Evolutionary conservation across 2,113 vertebrate species (phyloP).

Genomic region (Onychostoma macrolepis): DNA sequence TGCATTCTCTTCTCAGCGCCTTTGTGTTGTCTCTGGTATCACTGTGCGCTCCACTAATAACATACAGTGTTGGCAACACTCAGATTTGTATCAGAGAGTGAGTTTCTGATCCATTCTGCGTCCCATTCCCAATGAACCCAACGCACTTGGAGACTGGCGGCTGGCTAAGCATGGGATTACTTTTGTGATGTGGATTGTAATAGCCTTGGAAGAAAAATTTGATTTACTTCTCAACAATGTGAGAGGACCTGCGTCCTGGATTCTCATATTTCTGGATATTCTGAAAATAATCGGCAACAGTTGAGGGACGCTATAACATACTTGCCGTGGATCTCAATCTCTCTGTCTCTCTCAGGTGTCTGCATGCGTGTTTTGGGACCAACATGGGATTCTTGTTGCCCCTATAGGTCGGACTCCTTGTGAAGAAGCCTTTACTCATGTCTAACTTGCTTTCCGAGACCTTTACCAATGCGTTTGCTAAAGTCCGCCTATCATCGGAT

Average conservation of each 20-base stretch:
- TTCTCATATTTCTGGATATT: conserved; percentile 78
- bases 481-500: conserved; percentile 67
- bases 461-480: conserved; percentile 65
- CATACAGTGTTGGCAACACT: conserved; percentile 14
- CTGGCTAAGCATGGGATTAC: conserved; percentile 75
- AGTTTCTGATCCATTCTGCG: neutral
- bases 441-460: conserved; percentile 62
- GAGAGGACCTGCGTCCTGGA: conserved; percentile 73
- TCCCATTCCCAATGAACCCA: conserved; percentile 58
- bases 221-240: conserved; percentile 73
- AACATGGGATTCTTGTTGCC: conserved; percentile 68
- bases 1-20: neutral
- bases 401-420: conserved; percentile 61
- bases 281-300: conserved; percentile 77
- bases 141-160: conserved; percentile 65
- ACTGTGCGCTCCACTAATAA: neutral
- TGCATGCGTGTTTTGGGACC: conserved; percentile 63
- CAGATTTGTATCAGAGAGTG: conserved; percentile 65
- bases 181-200: conserved; percentile 77
- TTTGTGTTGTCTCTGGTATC: conserved; percentile 13
- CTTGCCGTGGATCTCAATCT: neutral
- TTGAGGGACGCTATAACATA: conserved; percentile 62
- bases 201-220: conserved; percentile 63
- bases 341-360: conserved; percentile 56
- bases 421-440: conserved; percentile 68